A percentile compares a stretch with the other conserved stretches of the same genome.
These are phyloP conservation scores for Tauraco hartlaubi DNA, from an alignment of 2,797 vertebrate species.

Conservation along the genomic window DNA sequence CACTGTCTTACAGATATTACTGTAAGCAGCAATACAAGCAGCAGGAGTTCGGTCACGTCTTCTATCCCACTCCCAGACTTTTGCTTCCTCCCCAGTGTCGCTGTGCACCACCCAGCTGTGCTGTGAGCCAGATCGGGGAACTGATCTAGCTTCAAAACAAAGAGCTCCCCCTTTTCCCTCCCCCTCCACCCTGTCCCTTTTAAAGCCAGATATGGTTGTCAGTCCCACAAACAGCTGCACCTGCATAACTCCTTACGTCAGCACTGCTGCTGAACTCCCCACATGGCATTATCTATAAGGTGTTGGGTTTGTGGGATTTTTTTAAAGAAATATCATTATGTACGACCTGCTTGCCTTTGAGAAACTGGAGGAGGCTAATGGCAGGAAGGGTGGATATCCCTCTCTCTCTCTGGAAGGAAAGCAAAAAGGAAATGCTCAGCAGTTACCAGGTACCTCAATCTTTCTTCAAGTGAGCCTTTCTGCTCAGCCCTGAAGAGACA, in stretches of 20 bases:
- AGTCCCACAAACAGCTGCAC: neutral
- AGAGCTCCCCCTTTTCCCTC: neutral
- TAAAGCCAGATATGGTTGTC: neutral
- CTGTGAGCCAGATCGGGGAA: neutral
- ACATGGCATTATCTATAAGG: neutral
- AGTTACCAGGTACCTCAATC: neutral
- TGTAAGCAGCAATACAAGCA: neutral
- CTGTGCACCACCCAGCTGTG: neutral
- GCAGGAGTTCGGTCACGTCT: neutral
- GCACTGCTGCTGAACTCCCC: neutral
- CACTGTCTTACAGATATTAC: neutral
- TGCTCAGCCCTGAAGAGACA: neutral
- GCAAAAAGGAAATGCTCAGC: neutral
- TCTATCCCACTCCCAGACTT: neutral
- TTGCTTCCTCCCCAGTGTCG: neutral
- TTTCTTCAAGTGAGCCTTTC: neutral
- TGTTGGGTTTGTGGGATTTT: neutral
- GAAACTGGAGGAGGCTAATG: neutral
- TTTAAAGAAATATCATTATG: neutral
- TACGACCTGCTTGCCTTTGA: neutral
- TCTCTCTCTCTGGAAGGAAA: neutral
- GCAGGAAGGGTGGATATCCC: conserved; percentile 29
- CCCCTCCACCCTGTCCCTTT: neutral
- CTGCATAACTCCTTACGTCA: neutral
- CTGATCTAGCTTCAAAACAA: neutral